Percentiles rank a stretch among this genome's conserved stretches.
These are phyloP conservation scores for Coenonympha arcania DNA, from an alignment of 2,888 invertebrate species.

Conservation along the genomic window DNA sequence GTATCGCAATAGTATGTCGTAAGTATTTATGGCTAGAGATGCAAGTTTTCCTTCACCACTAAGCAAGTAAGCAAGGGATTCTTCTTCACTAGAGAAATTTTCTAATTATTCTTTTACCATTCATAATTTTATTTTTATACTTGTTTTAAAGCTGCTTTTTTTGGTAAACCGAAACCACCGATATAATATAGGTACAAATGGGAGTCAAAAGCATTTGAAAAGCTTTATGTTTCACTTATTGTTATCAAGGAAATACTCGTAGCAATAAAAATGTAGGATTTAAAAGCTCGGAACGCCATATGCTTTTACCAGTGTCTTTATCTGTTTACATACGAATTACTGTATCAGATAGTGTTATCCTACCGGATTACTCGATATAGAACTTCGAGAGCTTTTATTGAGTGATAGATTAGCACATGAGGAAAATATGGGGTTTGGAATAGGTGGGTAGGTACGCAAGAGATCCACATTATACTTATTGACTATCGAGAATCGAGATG, in stretches of 20 bases:
- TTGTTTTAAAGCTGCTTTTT: background rate
- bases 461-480: background rate
- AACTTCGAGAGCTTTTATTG: conserved; percentile 15
- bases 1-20: too few species aligned
- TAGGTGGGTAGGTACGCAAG: background rate
- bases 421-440: background rate
- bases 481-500: too few species aligned
- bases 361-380: conserved; percentile 11
- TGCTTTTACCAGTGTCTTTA: conserved; percentile 17
- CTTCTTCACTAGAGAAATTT: too few species aligned
- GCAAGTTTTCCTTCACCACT: too few species aligned
- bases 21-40: too few species aligned
- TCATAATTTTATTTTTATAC: too few species aligned
- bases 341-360: conserved; percentile 18
- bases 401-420: conserved; percentile 4
- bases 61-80: too few species aligned
- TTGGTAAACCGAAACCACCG: background rate
- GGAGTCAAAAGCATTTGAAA: background rate
- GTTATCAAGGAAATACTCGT: conserved; percentile 10
- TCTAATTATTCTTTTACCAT: too few species aligned
- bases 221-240: conserved; percentile 10
- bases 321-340: conserved; percentile 21
- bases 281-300: conserved; percentile 16
- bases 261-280: conserved; percentile 12
- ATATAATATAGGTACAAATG: background rate